phyloP scores from a whole-genome alignment of 2,113 vertebrate species.

The Cryptoleucopteryx plumbea region DNA sequence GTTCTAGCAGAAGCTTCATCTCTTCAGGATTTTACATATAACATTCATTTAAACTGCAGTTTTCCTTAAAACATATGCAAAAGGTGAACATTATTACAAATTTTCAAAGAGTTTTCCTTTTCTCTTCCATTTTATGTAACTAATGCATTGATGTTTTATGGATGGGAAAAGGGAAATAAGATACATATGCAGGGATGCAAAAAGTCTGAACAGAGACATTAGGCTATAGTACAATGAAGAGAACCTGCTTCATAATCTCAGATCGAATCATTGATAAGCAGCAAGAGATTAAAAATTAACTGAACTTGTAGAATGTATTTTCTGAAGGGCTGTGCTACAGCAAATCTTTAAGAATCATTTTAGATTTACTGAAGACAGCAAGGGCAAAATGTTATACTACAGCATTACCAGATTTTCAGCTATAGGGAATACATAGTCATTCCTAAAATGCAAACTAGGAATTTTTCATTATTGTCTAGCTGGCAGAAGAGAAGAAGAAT shows the following conservation, averaged over 20 bases:
- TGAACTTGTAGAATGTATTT: neutral
- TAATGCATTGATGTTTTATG: neutral
- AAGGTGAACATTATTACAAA: neutral
- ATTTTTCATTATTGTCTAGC: neutral
- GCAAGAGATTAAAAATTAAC: neutral
- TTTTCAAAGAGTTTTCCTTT: neutral
- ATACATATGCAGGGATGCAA: neutral
- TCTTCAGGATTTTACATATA: neutral
- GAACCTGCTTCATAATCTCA: constrained; percentile 2
- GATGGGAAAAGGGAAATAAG: neutral
- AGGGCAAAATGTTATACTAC: neutral
- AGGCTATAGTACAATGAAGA: neutral
- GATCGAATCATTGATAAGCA: neutral
- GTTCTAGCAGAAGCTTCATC: neutral
- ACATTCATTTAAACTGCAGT: neutral
- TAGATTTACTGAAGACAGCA: neutral
- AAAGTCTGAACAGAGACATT: neutral
- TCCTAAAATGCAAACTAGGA: neutral
- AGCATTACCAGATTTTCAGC: neutral
- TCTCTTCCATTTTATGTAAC: neutral
- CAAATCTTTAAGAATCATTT: neutral
- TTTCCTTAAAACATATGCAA: neutral
- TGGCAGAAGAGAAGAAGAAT: neutral
- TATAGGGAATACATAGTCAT: neutral
- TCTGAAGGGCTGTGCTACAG: neutral